phyloP scores from a whole-genome alignment of 2,113 vertebrate species.

The Perca fluviatilis region DNA sequence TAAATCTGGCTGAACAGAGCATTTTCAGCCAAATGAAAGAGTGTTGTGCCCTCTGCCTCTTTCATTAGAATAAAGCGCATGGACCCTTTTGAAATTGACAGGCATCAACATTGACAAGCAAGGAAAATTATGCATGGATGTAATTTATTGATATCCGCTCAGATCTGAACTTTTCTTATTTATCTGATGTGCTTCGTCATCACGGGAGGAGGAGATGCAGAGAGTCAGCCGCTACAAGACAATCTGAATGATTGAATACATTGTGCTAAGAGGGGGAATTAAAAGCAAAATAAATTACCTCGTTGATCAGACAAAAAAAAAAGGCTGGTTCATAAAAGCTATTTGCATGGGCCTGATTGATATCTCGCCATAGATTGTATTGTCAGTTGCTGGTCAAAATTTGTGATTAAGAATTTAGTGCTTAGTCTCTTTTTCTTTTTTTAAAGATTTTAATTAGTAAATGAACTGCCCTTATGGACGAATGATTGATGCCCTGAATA shows the following conservation, averaged over 20 bases:
- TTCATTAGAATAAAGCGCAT: constrained; percentile 82
- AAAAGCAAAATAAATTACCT: constrained; percentile 68
- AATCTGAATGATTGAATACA: constrained; percentile 74
- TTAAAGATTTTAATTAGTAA: constrained; percentile 94
- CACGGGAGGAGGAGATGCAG: constrained; percentile 32
- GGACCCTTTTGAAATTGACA: constrained; percentile 73
- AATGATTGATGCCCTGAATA: constrained; percentile 91
- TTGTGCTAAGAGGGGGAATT: constrained; percentile 63
- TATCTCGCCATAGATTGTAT: constrained; percentile 82
- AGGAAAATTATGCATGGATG: constrained; percentile 73
- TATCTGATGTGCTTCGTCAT: constrained; percentile 57
- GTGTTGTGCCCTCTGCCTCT: constrained; percentile 64
- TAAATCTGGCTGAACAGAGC: constrained; percentile 74
- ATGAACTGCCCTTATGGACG: constrained; percentile 89
- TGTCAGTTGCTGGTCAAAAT: constrained; percentile 82
- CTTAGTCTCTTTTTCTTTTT: constrained; percentile 87
- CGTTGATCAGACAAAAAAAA: constrained; percentile 61
- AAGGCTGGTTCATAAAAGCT: constrained; percentile 59
- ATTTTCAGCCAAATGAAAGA: constrained; percentile 77
- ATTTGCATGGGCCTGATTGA: constrained; percentile 78
- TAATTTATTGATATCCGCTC: constrained; percentile 77
- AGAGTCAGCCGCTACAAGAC: constrained; percentile 30
- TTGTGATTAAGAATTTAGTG: constrained; percentile 89
- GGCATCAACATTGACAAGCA: constrained; percentile 68
- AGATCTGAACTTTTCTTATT: constrained; percentile 63